Conservation (phyloP, 1,140 invertebrate species). For the Aphis gossypii region DNA sequence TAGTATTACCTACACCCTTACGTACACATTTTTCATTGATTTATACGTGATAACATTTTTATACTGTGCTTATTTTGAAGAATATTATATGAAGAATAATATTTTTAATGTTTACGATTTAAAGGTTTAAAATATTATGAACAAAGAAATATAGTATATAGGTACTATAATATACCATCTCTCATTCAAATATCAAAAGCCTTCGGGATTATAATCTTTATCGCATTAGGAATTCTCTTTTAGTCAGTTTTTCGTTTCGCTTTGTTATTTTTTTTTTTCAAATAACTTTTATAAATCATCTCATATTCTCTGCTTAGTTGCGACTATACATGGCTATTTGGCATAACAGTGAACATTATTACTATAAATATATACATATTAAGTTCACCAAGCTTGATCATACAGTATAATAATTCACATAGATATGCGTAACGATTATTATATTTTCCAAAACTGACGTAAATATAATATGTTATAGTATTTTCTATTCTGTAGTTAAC, state of each 20-base stretch:
- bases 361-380: conserved; percentile 15
- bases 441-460: neutral
- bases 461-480: conserved; percentile 15
- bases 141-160: neutral
- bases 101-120: neutral
- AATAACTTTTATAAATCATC: conserved; percentile 13
- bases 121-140: neutral
- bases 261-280: neutral
- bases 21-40: neutral
- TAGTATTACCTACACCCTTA: neutral
- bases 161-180: neutral
- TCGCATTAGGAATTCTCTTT: neutral
- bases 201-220: neutral
- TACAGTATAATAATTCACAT: conserved; percentile 24
- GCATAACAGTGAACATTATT: neutral
- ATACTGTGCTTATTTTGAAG: neutral
- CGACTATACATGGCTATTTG: neutral
- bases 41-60: neutral
- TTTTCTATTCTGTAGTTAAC: neutral
- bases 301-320: neutral
- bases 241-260: neutral
- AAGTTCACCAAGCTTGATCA: neutral
- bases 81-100: neutral
- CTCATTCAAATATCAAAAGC: conserved; percentile 24
- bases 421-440: neutral